Base-by-base conservation (phyloP, 2,797 vertebrate species). In the Okamejei kenojei region DNA sequence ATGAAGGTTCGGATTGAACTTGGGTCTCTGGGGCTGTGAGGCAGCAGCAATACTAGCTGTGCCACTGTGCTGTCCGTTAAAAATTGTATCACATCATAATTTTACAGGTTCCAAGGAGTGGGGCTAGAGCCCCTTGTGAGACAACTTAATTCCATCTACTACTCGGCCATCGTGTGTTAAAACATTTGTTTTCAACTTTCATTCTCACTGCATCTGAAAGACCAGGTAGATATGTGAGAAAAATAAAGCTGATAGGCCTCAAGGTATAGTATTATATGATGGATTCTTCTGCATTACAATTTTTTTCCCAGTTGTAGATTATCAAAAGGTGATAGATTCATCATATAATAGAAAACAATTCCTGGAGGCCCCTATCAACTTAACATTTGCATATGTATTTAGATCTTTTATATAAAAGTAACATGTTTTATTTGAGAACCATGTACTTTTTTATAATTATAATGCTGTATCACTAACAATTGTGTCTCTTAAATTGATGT, bases 361-460 rank as follows among this genome's bases (percentile, higher is more conserved):
- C 61, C 84, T 68, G 84, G 84, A 88, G 84, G 61, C 32, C 84
- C 61, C 84, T 88, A 68, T 88, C n/a, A 68, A 21, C 32, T 88
- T 32, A 88, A 88, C 38, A 88, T 68, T 68, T 88, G 84, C 32
- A 88, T 68, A 88, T 68, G 63, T 68, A 68, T 68, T 68, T 88
- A 68, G 84, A 88, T 35, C 35, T 35, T 88, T 88, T 88, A 88
- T 88, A 88, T 63, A 88, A 65, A 35, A 19, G n/a, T 68, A 88
- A 88, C 68, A 88, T 32, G 17, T 88, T 32, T 88, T 88, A 88
- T 63, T 65, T 13, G n/a, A 23, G 61, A 35, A 88, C 21, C 17
- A 23, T 68, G 0, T 84, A 84, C 84, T 88, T 32, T n/a, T 63
- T 88, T 88, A 88, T 32, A 35, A 78, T 35, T 35, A 17, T 78